These are phyloP conservation scores for Cephalopterus ornatus DNA, from an alignment of 2,113 vertebrate species.

Conservation along the genomic window DNA sequence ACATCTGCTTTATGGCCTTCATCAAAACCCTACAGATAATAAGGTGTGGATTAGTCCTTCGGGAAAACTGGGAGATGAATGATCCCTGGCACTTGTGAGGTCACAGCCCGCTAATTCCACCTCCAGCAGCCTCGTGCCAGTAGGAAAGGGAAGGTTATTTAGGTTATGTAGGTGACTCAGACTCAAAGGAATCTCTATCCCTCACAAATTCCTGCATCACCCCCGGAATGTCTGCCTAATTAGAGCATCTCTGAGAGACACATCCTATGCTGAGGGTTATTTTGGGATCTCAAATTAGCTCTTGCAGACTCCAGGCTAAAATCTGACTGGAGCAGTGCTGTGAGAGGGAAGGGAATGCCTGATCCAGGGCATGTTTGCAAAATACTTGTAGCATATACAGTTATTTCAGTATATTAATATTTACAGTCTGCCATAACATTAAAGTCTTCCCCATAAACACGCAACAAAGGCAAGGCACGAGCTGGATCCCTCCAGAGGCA, in stretches of 20 bases:
- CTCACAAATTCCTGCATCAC: not conserved
- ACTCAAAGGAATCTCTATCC: not conserved
- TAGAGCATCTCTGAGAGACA: not conserved
- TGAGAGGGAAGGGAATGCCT: not conserved
- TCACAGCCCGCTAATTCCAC: not conserved
- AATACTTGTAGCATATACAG: not conserved
- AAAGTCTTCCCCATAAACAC: not conserved
- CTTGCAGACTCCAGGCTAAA: not conserved
- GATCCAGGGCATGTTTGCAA: not conserved
- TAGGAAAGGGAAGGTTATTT: not conserved
- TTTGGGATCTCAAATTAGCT: not conserved
- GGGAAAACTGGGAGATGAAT: not conserved
- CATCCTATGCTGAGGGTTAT: not conserved
- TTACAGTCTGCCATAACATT: not conserved
- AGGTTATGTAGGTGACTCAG: not conserved
- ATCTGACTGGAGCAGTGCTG: not conserved
- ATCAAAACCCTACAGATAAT: not conserved
- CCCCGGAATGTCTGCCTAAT: not conserved
- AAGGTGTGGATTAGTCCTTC: not conserved
- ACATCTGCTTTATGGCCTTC: rapidly evolving
- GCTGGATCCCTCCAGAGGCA: not conserved
- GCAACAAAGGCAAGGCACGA: not conserved
- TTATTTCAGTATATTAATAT: not conserved
- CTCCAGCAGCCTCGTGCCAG: not conserved
- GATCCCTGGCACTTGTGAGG: not conserved